A percentile compares a stretch with the other conserved stretches of the same genome.
phyloP scores from a whole-genome alignment of 2,113 vertebrate species.

The Siphamia tubifer region DNA sequence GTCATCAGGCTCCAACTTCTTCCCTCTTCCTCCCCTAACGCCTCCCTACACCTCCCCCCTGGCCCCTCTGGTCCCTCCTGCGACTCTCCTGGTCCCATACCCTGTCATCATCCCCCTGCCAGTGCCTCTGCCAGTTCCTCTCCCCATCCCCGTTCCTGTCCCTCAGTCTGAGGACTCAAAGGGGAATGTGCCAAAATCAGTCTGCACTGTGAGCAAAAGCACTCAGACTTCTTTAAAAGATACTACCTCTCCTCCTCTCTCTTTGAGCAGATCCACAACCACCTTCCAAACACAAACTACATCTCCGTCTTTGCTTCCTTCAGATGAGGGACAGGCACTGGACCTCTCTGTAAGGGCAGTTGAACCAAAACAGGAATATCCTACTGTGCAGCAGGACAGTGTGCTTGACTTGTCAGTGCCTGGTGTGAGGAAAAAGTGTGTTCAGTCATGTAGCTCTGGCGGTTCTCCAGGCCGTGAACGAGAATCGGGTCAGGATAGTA shows the following conservation, averaged over 20 bases:
- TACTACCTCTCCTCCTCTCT: conserved; percentile 45
- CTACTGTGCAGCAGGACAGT: conserved; percentile 83
- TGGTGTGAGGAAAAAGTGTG: conserved; percentile 78
- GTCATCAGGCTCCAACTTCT: conserved; percentile 71
- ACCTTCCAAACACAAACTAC: conserved; percentile 15
- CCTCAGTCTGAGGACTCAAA: conserved; percentile 85
- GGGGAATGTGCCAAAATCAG: conserved; percentile 79
- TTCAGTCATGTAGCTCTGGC: conserved; percentile 26
- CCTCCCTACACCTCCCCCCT: conserved; percentile 87
- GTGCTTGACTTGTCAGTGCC: conserved; percentile 90
- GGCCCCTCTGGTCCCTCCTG: conserved; percentile 90
- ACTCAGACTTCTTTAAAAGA: conserved; percentile 82
- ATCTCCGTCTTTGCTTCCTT: conserved; percentile 32
- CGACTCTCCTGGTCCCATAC: conserved; percentile 93
- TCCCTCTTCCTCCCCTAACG: conserved; percentile 78
- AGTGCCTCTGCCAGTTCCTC: conserved; percentile 91
- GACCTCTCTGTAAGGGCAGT: conserved; percentile 89
- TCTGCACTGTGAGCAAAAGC: conserved; percentile 84
- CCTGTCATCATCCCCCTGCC: conserved; percentile 94
- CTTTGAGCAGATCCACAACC: conserved; percentile 21
- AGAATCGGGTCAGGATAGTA: conserved; percentile 63
- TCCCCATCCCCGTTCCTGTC: conserved; percentile 89
- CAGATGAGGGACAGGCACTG: conserved; percentile 86
- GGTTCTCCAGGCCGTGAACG: conserved; percentile 26
- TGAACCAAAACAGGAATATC: conserved; percentile 76